phyloP scores from a whole-genome alignment of 2,797 vertebrate species.

The Cynodonichthys magdalenae region DNA sequence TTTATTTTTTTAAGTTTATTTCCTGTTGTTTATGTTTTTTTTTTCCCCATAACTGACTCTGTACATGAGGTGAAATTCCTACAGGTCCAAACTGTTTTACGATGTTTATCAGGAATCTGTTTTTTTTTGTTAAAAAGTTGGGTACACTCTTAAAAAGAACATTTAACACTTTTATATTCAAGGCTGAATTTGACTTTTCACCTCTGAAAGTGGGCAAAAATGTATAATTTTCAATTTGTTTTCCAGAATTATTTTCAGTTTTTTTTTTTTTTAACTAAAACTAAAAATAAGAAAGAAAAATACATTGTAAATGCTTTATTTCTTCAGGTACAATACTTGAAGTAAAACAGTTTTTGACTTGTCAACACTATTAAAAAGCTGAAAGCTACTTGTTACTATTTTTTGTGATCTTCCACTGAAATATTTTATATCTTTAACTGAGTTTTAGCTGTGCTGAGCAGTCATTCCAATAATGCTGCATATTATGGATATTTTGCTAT shows the following conservation, averaged over 20 bases:
- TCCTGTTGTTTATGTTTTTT: conserved; percentile 11
- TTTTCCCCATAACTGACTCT: conserved; percentile 7
- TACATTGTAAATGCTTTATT: not conserved
- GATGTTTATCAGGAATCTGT: conserved; percentile 31
- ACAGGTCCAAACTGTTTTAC: conserved; percentile 2
- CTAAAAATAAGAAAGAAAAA: conserved; percentile 1
- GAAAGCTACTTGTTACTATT: not conserved
- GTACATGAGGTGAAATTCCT: not conserved
- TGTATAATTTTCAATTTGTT: not conserved
- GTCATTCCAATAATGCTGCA: too few relatives aligned
- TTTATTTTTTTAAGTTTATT: conserved; percentile 31
- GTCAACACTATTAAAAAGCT: conserved; percentile 13
- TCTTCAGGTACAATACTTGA: conserved; percentile 4
- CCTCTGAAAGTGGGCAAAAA: not conserved
- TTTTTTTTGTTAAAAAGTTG: too few relatives aligned
- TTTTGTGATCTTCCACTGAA: not conserved
- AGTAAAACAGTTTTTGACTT: not conserved
- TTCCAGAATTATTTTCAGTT: conserved; percentile 4
- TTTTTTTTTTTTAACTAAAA: too few relatives aligned
- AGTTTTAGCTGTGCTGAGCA: too few relatives aligned
- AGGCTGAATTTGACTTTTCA: conserved; percentile 8
- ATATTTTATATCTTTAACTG: not conserved
- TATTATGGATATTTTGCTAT: too few relatives aligned
- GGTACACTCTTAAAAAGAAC: not conserved
- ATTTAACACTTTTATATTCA: conserved; percentile 9